Evolutionary conservation across 2,797 vertebrate genomes (phyloP).

Genomic region (Atherinosoma microstoma): DNA sequence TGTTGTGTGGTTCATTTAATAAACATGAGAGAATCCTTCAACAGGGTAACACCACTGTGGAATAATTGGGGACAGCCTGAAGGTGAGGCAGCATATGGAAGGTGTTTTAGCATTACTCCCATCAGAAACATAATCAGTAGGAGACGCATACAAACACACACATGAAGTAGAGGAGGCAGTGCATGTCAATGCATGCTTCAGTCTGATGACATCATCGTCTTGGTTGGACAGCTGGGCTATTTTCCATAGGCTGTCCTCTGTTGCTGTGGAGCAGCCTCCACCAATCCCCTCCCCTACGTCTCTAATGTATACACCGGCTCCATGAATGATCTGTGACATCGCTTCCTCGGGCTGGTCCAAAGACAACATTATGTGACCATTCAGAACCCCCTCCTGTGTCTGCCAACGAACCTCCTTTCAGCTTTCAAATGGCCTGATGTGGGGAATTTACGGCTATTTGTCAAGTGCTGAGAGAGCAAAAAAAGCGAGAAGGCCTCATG

Average conservation of each 20-base stretch:
- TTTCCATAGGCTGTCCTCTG: conserved; percentile 86
- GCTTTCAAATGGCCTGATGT: conserved; percentile 40
- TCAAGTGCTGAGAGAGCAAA: conserved; percentile 49
- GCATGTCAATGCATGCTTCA: conserved; percentile 67
- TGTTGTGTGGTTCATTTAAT: conserved; percentile 73
- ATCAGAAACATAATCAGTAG: conserved; percentile 15
- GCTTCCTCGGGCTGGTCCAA: conserved; percentile 71
- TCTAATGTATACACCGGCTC: conserved; percentile 78
- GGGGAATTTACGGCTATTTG: conserved; percentile 64
- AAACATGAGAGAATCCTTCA: conserved; percentile 71
- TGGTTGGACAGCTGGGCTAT: conserved; percentile 64
- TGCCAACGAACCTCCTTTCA: conserved; percentile 16
- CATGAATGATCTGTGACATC: conserved; percentile 79
- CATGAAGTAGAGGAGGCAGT: conserved; percentile 46
- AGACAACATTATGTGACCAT: conserved; percentile 73
- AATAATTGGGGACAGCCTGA: conserved; percentile 69
- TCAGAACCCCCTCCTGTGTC: conserved; percentile 25
- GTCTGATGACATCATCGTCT: conserved; percentile 82
- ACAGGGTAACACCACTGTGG: conserved; percentile 52
- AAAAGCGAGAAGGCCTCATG: conserved; percentile 51
- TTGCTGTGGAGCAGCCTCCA: conserved; percentile 81
- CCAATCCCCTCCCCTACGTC: conserved; percentile 77
- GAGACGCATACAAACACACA: conserved; percentile 15
- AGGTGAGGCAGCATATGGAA: conserved; percentile 75
- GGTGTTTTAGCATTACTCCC: conserved; percentile 27